Percentiles rank a stretch among this genome's conserved stretches.
Conservation (phyloP, 2,888 invertebrate genomes). For the Trissolcus brochymenae region DNA sequence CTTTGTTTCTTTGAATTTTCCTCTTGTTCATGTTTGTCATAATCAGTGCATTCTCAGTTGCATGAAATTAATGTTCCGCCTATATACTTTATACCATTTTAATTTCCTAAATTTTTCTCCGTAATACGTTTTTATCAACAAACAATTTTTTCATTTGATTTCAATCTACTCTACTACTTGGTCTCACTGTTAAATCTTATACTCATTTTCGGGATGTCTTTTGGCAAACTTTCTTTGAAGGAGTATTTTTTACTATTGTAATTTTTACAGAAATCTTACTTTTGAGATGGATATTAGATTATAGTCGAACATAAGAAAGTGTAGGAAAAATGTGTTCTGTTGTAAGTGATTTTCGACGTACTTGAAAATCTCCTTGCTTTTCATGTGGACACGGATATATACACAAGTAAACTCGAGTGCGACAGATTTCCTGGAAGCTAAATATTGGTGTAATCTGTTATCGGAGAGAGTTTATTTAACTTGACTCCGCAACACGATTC, state of each 20-base stretch:
- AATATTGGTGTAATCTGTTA: slow-evolving; percentile 12
- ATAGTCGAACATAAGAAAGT: not conserved
- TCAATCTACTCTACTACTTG: too few relatives aligned
- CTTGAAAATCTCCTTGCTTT: slow-evolving; percentile 8
- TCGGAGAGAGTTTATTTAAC: slow-evolving; percentile 4
- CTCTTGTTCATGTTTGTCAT: slow-evolving; percentile 45
- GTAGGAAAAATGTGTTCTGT: not conserved
- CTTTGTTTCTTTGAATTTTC: slow-evolving; percentile 45
- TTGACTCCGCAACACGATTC: not conserved
- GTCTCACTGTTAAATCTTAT: too few relatives aligned
- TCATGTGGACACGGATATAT: slow-evolving; percentile 8
- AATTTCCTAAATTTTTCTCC: not conserved
- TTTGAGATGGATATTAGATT: too few relatives aligned
- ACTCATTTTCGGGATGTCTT: too few relatives aligned
- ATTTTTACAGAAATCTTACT: too few relatives aligned
- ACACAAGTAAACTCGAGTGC: not conserved
- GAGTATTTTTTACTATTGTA: too few relatives aligned
- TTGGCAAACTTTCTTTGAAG: too few relatives aligned
- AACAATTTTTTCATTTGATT: too few relatives aligned
- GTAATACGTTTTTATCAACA: too few relatives aligned
- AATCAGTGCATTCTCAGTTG: slow-evolving; percentile 29
- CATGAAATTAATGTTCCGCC: slow-evolving; percentile 1
- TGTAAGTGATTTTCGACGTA: slow-evolving; percentile 17
- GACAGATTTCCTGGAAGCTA: slow-evolving; percentile 9
- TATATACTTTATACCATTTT: not conserved